These are phyloP conservation scores for Drosophila mercatorum DNA, from an alignment of 2,888 invertebrate genomes.

Conservation along the genomic window DNA sequence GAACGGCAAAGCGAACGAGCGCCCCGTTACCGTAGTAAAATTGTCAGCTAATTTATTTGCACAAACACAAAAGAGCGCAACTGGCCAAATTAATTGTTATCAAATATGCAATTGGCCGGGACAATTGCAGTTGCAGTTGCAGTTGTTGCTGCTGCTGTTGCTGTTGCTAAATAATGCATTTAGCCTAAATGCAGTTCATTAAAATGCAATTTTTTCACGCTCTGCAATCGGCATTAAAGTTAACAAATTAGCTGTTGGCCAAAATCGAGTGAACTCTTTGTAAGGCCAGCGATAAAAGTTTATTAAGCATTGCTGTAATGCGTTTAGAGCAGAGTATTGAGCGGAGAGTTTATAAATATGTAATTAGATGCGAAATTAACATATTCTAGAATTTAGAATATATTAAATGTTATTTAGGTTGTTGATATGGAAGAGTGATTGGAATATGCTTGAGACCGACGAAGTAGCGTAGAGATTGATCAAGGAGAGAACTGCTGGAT, in stretches of 20 bases:
- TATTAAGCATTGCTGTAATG: background rate
- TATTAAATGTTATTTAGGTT: background rate
- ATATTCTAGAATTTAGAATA: background rate
- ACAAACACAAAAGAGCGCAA: conserved; percentile 63
- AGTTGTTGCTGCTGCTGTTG: conserved; percentile 8
- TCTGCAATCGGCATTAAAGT: conserved; percentile 16
- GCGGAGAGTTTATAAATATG: background rate
- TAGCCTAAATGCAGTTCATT: conserved; percentile 37
- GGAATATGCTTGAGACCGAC: background rate
- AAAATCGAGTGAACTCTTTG: background rate
- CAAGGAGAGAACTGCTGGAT: no score
- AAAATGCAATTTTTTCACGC: conserved; percentile 35
- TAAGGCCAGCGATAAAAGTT: background rate
- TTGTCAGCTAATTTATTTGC: conserved; percentile 68
- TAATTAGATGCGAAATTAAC: background rate
- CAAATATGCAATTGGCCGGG: conserved; percentile 67
- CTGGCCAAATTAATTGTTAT: conserved; percentile 74
- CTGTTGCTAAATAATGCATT: conserved; percentile 41
- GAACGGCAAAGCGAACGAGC: background rate
- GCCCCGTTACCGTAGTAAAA: conserved; percentile 4
- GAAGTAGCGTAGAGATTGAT: no score
- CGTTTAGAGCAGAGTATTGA: background rate
- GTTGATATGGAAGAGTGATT: background rate
- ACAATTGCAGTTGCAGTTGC: conserved; percentile 21
- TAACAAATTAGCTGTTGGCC: conserved; percentile 22